Conservation (phyloP, 37 sponge, comb jelly and placozoan species). For the Halichondria panicea region DNA sequence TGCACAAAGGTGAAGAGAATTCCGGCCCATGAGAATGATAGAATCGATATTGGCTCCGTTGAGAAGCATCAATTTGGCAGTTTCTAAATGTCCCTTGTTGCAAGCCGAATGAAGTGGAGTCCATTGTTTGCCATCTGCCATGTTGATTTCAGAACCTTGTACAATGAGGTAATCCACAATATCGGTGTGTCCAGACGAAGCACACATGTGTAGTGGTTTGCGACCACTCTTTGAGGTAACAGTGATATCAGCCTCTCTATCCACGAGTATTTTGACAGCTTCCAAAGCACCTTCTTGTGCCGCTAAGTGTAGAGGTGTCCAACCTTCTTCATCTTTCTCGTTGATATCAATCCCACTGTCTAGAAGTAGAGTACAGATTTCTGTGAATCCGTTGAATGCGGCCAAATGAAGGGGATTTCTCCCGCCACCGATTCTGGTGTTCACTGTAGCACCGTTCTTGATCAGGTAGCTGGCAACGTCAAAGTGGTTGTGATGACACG, state of each 20-base stretch:
- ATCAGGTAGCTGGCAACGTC: constrained; percentile 50
- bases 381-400: constrained; percentile 41
- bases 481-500: constrained; percentile 64
- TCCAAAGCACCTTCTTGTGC: constrained; percentile 49
- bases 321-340: constrained; percentile 54
- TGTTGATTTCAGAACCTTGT: constrained; percentile 51
- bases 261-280: constrained; percentile 44
- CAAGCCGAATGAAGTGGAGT: constrained; percentile 78
- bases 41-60: constrained; percentile 63
- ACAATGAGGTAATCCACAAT: constrained; percentile 50
- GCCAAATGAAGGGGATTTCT: constrained; percentile 73
- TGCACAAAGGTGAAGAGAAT: constrained; percentile 72
- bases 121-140: constrained; percentile 53
- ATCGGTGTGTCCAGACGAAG: constrained; percentile 46
- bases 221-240: constrained; percentile 43
- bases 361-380: constrained; percentile 40
- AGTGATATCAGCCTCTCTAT: constrained; percentile 44
- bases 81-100: constrained; percentile 64
- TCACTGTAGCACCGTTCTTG: constrained; percentile 38
- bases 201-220: constrained; percentile 65
- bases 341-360: constrained; percentile 40
- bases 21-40: constrained; percentile 78
- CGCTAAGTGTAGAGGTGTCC: constrained; percentile 76
- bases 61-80: constrained; percentile 44
- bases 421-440: constrained; percentile 60